Evolutionary conservation across 2,113 vertebrate genomes (phyloP), one percentile per base, ranked within the genome.

Genomic region (Lasiurus cinereus): DNA sequence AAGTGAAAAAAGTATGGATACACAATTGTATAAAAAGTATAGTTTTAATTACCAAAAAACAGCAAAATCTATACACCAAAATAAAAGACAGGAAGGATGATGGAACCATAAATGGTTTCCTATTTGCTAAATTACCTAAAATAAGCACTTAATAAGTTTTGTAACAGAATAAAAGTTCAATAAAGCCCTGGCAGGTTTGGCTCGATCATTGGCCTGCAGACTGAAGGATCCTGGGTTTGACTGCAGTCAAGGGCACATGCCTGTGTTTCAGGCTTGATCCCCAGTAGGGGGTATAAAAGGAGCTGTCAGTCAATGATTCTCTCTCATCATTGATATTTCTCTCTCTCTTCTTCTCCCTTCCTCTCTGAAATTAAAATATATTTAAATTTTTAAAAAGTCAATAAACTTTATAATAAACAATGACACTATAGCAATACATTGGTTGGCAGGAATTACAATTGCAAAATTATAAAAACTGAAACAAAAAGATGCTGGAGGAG

Each of bases 61-160:
- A 21, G 21, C 77, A 84, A 92, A 76, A 84, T 10, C 9, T 43
- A 24, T 29, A 70, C 5, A 13, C 10, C 8, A 33, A 95, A 83
- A 67, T 11, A 88, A 83, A 88, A 88, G 50, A 59, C 8, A 93
- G n/a, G 24, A 72, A 54, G 70, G 21, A 22, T n/a, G 18, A 56
- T 33, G 59, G 31, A 13, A 90, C 15, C 59, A 15, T 29, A 31
- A 74, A 13, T 48, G 59, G 66, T 46, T 82, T 33, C 18, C 27
- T 8, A 56, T 33, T 72, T 88, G n/a, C n/a, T 85, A n/a, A 70
- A 72, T 90, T 88, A 66, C 82, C 89, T 88, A 24, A 85, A 88
- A 66, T 90, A 18, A 56, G 10, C 12, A 87, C 64, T 52, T 64
- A 88, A 50, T 39, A 62, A 19, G 8, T 94, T 94, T 54, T 66